A percentile compares a stretch with the other conserved stretches of the same genome.
Conservation (phyloP, 1,140 invertebrate genomes). For the Pemphigus obesinymphae region DNA sequence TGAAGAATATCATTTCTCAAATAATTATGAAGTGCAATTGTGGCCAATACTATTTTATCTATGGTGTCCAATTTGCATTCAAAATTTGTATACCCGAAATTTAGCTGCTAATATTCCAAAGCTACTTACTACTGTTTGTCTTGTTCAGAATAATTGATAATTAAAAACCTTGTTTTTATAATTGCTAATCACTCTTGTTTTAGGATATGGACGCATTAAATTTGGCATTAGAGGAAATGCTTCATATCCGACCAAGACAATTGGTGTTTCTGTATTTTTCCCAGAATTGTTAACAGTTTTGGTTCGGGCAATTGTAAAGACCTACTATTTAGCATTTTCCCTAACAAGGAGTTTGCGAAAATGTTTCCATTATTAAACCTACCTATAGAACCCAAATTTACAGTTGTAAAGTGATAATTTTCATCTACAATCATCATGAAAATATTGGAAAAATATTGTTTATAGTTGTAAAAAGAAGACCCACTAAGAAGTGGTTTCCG, state of each 20-base stretch:
- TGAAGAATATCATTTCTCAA: slow-evolving; percentile 14
- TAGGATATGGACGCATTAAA: slow-evolving; percentile 54
- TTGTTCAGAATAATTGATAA: slow-evolving; percentile 50
- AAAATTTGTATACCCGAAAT: slow-evolving; percentile 47
- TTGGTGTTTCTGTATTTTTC: slow-evolving; percentile 5
- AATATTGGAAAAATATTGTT: slow-evolving; percentile 43
- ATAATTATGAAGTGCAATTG: slow-evolving; percentile 49
- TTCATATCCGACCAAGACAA: slow-evolving; percentile 53
- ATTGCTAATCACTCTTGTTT: slow-evolving; percentile 51
- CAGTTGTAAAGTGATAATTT: slow-evolving; percentile 45
- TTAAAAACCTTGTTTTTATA: slow-evolving; percentile 50
- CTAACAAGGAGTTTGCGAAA: slow-evolving; percentile 48
- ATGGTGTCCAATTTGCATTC: slow-evolving; percentile 50
- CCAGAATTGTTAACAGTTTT: background rate
- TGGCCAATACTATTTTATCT: slow-evolving; percentile 47
- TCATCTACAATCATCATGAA: slow-evolving; percentile 44
- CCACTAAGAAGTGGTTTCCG: slow-evolving; percentile 48
- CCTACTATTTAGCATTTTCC: slow-evolving; percentile 43
- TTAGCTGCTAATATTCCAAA: slow-evolving; percentile 15
- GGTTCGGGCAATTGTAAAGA: slow-evolving; percentile 35
- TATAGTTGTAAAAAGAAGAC: slow-evolving; percentile 44
- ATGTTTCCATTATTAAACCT: slow-evolving; percentile 51
- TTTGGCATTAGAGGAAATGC: slow-evolving; percentile 53
- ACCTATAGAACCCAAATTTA: slow-evolving; percentile 43
- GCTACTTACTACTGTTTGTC: slow-evolving; percentile 12